Evolutionary conservation across 2,888 invertebrate genomes (phyloP).

Genomic region (Nematopogon swammerdamellus): DNA sequence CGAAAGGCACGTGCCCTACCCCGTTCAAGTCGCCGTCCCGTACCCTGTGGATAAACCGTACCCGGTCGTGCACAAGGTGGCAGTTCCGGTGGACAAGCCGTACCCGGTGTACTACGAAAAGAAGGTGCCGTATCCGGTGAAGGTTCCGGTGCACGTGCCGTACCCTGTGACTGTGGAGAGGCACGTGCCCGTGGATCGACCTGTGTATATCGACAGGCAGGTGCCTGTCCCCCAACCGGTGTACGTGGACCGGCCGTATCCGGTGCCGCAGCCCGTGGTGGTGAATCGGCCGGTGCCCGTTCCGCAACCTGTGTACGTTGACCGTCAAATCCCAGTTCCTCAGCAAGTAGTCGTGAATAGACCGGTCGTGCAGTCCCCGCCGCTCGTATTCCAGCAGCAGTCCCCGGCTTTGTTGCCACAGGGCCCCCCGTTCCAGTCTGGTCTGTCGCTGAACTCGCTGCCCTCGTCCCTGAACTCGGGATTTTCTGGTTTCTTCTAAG

Average conservation of each 20-base stretch:
- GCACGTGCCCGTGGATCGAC: constrained; percentile 56
- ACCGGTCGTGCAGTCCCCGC: constrained; percentile 22
- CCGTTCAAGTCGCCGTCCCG: constrained; percentile 17
- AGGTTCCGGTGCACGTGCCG: constrained; percentile 51
- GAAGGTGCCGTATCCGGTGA: constrained; percentile 47
- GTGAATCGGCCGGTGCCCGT: constrained; percentile 49
- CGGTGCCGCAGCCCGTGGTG: constrained; percentile 59
- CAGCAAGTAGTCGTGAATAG: constrained; percentile 32
- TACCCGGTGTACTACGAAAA: constrained; percentile 48
- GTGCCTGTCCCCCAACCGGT: constrained; percentile 51
- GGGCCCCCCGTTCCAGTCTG: background rate
- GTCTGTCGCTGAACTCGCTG: background rate
- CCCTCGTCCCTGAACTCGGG: no score
- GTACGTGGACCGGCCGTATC: constrained; percentile 51
- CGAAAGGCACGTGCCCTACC: constrained; percentile 24
- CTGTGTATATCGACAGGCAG: constrained; percentile 57
- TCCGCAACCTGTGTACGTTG: constrained; percentile 23
- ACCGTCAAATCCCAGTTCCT: constrained; percentile 27
- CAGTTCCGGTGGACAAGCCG: constrained; percentile 46
- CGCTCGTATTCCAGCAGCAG: background rate
- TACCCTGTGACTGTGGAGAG: constrained; percentile 58
- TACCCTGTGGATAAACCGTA: constrained; percentile 36
- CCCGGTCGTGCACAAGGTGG: constrained; percentile 49
- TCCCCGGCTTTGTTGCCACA: background rate
- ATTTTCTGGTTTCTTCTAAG: background rate